Conservation (phyloP, 2,113 vertebrate genomes). For the Pseudolaguvia tuberculata region DNA sequence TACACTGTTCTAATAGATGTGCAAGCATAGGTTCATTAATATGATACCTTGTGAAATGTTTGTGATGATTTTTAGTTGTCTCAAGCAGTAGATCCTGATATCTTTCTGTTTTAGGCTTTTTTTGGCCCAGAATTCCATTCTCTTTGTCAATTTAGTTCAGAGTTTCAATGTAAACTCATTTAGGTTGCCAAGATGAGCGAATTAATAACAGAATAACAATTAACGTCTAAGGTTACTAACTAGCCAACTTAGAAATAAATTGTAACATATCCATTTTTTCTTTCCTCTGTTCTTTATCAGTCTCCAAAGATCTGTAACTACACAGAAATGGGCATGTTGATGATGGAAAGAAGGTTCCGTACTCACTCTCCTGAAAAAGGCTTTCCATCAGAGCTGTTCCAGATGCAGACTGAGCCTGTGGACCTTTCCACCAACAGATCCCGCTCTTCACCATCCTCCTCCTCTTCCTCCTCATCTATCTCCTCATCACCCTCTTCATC, state of each 20-base stretch:
- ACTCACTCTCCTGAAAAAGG: conserved; percentile 75
- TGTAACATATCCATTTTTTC: no score
- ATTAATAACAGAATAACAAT: no score
- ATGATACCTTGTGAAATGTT: background rate
- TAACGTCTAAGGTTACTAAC: background rate
- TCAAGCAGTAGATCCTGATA: background rate
- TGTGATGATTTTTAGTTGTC: background rate
- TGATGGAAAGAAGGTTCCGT: conserved; percentile 80
- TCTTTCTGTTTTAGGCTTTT: background rate
- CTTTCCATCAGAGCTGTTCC: conserved; percentile 76
- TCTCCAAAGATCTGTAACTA: conserved; percentile 79
- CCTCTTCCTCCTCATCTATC: conserved; percentile 69
- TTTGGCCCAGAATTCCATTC: background rate
- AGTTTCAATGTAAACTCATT: background rate
- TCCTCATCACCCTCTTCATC: conserved; percentile 48
- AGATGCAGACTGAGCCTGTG: conserved; percentile 85
- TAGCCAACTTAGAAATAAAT: background rate
- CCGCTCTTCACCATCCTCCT: conserved; percentile 65
- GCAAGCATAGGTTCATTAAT: background rate
- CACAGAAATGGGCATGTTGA: conserved; percentile 79
- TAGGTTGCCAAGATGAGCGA: no score
- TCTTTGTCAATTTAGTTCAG: background rate
- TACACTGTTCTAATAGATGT: no score
- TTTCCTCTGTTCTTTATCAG: conserved; percentile 63
- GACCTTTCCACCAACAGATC: conserved; percentile 88